Conservation (phyloP, 1,140 invertebrate species). For the Heliothis subflexa region DNA sequence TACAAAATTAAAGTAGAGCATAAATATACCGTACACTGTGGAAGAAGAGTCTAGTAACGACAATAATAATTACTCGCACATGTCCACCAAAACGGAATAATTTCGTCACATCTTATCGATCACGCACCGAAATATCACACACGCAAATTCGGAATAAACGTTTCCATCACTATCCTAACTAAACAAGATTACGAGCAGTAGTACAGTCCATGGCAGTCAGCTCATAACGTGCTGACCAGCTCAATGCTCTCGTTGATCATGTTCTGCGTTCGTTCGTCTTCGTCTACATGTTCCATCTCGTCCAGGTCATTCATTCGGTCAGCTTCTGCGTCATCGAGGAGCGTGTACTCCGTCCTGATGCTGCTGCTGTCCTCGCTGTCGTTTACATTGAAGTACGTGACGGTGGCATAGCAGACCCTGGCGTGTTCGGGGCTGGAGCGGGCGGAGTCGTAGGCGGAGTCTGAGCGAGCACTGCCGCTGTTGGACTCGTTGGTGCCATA, state of each 20-base stretch:
- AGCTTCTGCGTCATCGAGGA: conserved; percentile 64
- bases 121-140: conserved; percentile 46
- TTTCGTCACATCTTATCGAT: conserved; percentile 4
- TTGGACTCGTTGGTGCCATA: conserved; percentile 58
- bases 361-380: conserved; percentile 81
- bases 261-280: conserved; percentile 76
- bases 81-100: conserved; percentile 14
- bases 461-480: conserved; percentile 53
- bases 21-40: conserved; percentile 21
- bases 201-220: not conserved
- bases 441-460: conserved; percentile 78
- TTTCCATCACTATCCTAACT: conserved; percentile 2
- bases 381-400: conserved; percentile 79
- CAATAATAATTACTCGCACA: not conserved
- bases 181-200: conserved; percentile 3
- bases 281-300: conserved; percentile 56
- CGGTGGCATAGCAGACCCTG: conserved; percentile 72
- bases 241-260: conserved; percentile 80
- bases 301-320: conserved; percentile 51
- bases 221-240: conserved; percentile 77
- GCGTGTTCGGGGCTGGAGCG: conserved; percentile 67
- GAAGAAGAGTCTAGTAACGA: conserved; percentile 3
- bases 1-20: conserved; percentile 4
- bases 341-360: conserved; percentile 77
- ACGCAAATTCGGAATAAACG: conserved; percentile 22